phyloP scores from a whole-genome alignment of 2,888 invertebrate genomes.

The Tridacna gigas region DNA sequence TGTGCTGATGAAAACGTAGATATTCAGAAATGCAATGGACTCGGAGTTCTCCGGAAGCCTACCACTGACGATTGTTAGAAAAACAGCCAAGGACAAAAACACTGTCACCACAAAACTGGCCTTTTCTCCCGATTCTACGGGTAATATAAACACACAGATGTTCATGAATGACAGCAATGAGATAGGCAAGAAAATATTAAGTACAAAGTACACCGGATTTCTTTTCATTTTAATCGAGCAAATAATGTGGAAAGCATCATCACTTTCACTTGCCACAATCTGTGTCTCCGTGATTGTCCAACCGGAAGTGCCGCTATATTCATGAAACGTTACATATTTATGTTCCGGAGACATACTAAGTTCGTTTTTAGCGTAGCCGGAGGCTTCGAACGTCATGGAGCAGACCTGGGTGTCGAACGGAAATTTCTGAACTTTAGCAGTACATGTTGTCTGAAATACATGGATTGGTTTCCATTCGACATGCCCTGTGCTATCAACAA shows the following conservation, averaged over 20 bases:
- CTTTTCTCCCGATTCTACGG: slow-evolving; percentile 60
- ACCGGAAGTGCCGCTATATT: slow-evolving; percentile 41
- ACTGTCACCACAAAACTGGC: slow-evolving; percentile 62
- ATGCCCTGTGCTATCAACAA: slow-evolving; percentile 27
- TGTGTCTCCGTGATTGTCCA: slow-evolving; percentile 51
- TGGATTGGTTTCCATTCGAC: slow-evolving; percentile 52
- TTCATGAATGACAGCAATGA: slow-evolving; percentile 54
- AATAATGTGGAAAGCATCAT: slow-evolving; percentile 32
- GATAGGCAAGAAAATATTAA: slow-evolving; percentile 61
- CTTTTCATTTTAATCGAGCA: slow-evolving; percentile 50
- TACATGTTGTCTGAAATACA: slow-evolving; percentile 50
- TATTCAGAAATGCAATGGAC: slow-evolving; percentile 45
- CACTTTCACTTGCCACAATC: slow-evolving; percentile 7
- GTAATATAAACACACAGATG: slow-evolving; percentile 60
- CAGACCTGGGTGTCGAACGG: slow-evolving; percentile 61
- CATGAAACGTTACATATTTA: slow-evolving; percentile 47
- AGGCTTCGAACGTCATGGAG: slow-evolving; percentile 48
- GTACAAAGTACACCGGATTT: slow-evolving; percentile 54
- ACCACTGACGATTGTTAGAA: slow-evolving; percentile 59
- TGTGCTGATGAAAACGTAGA: slow-evolving; percentile 53
- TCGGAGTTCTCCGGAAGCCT: slow-evolving; percentile 62
- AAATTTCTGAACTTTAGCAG: slow-evolving; percentile 52
- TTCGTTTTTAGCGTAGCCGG: slow-evolving; percentile 41
- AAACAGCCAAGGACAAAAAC: slow-evolving; percentile 62
- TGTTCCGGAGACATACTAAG: slow-evolving; percentile 24